Evolutionary conservation across 2,888 invertebrate species (phyloP), one percentile per base, ranked within the genome.

Genomic region (Plemyria rubiginata): DNA sequence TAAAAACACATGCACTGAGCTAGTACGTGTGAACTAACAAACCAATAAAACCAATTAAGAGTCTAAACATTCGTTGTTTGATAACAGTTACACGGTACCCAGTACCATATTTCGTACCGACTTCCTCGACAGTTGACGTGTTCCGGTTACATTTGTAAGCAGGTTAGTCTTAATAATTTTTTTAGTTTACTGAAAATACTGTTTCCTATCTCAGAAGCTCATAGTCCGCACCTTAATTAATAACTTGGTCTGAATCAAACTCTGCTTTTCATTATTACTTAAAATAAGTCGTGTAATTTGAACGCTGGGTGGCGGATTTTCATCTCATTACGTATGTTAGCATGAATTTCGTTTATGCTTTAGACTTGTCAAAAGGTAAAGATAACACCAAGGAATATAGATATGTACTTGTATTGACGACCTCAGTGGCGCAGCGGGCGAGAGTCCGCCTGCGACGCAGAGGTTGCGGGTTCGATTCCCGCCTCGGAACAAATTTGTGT

Each of bases 11-110:
- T 61, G 62, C 72, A 65, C 54, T 32, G 54, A 41, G 70, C 65
- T 65, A 54, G 70, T 66, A 61, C 68, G 57, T 76, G 74, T 69
- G 68, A 65, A 77, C 79, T 84, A 85, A 84, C 82, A 86, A 84
- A 74, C 75, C 81, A 78, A 85, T 86, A 82, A 86, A 86, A 77
- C 70, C 82, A 86, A 83, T 86, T 85, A 87, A 72, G 73, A 63
- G 67, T 67, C 73, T 70, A 83, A 87, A 87, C 86, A 87, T 77
- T 70, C 62, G 67, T 67, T 77, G 75, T 76, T 81, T 75, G 76
- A 77, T 74, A 81, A 80, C 77, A 75, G 55, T 60, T 51, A 50
- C n/a, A n/a, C n/a, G n/a, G n/a, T n/a, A 52, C 32, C 4, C 68
- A 62, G 62, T 70, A 54, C 57, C 63, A 59, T 57, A 56, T 62